phyloP scores from a whole-genome alignment of 2,797 vertebrate genomes.

The Hylomyscus alleni region DNA sequence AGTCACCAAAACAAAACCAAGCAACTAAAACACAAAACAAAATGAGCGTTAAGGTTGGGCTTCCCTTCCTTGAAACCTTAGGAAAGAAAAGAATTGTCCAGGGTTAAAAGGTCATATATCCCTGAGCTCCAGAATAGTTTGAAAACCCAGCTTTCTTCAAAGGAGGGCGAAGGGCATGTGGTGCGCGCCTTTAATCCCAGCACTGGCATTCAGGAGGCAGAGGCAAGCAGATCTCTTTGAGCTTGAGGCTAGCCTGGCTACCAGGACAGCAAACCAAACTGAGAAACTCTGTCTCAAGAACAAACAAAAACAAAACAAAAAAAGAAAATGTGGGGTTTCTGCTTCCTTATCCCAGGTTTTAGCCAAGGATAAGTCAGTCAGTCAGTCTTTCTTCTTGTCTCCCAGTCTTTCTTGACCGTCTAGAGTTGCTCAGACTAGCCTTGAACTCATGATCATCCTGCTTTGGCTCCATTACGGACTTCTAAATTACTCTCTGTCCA shows the following conservation, averaged over 20 bases:
- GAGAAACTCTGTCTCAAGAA: neutral
- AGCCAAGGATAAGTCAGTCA: neutral
- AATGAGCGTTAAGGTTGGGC: too few relatives aligned
- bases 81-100: conserved; percentile 32
- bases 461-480: too few relatives aligned
- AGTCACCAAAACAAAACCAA: neutral
- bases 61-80: neutral
- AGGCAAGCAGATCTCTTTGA: neutral
- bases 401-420: neutral
- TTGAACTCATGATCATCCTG: neutral
- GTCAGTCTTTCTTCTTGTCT: neutral
- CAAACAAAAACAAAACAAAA: neutral
- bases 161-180: neutral
- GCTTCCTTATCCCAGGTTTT: neutral
- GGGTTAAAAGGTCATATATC: conserved; percentile 32
- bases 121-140: neutral
- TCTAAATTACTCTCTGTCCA: conserved; percentile 40
- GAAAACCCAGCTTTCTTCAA: neutral
- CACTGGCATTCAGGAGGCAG: neutral
- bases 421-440: neutral
- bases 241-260: neutral
- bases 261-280: neutral
- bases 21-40: neutral
- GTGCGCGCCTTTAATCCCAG: neutral
- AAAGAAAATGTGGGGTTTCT: conserved; percentile 40